These are phyloP conservation scores for Anoncus sp. DNA, from an alignment of 2,888 invertebrate species.

Conservation along the genomic window DNA sequence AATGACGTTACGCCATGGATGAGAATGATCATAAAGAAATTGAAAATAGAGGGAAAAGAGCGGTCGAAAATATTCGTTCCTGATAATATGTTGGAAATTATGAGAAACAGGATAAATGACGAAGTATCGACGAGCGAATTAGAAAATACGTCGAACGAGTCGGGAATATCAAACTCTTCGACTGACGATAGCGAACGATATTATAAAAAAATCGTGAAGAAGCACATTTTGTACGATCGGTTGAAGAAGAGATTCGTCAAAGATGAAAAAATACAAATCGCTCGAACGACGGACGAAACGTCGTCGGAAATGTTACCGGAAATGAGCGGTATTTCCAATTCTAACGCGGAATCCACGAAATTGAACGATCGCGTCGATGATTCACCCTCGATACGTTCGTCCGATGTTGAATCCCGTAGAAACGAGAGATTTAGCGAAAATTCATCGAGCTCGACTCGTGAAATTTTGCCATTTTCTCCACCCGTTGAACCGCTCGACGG, in stretches of 20 bases:
- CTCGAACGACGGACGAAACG: no score
- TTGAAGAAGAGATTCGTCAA: no score
- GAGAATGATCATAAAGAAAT: constrained; percentile 11
- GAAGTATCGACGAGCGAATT: neutral
- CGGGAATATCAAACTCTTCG: neutral
- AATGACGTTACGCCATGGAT: neutral
- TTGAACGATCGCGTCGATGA: no score
- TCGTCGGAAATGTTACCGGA: no score
- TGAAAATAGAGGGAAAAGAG: constrained; percentile 2
- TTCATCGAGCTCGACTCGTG: neutral
- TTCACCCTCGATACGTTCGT: neutral
- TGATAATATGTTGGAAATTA: constrained; percentile 26
- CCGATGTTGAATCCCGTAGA: neutral
- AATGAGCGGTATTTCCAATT: no score
- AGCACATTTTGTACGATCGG: neutral
- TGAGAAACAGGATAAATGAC: constrained; percentile 1
- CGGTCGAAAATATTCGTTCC: constrained; percentile 22
- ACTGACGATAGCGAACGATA: no score
- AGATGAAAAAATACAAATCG: no score
- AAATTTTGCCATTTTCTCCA: neutral
- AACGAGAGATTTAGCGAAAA: neutral
- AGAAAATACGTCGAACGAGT: neutral
- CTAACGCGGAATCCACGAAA: no score
- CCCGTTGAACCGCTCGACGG: neutral
- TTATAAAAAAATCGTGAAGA: no score